Evolutionary conservation across 64 coral and sea anemone species (phyloP), one percentile per base, ranked within the genome.

Genomic region (Acropora tenuis): DNA sequence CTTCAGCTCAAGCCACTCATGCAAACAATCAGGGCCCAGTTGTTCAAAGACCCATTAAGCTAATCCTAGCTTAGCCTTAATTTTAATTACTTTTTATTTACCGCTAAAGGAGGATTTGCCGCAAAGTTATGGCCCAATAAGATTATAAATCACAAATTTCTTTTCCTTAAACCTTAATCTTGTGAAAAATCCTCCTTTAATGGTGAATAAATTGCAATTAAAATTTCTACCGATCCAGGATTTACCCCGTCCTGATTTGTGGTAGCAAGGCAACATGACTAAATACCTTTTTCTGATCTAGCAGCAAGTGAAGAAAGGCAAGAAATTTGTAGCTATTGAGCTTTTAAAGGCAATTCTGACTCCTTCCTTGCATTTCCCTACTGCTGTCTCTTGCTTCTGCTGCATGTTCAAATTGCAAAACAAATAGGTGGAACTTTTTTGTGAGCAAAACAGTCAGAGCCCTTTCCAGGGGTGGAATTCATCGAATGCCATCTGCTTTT

Each of bases 261-360:
- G 85, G 69, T 47, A 87, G 53, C 85, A 87, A 87, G 47, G 85
- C 74, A 87, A 87, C 85, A 42, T 87, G 69, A 57, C 69, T 87
- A 87, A 74, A 87, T 87, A 75, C 85, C 85, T 87, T 87, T 87
- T 44, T 75, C 45, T 50, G 69, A 87, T 87, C 85, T 75, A 87
- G 69, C 68, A 1, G 68, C 19, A n/a, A 71, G 68, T 71, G 68
- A n/a, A 71, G 68, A 20, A 71, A 71, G 30, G 3, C 68, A 71
- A 90, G 43, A 80, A 80, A 90, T 80, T 90, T 90, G 76, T 68
- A 90, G 76, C 88, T 90, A 16, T 79, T 80, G 9, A 90, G 41
- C 15, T 90, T 90, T 69, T 90, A 80, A 61, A 68, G 44, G 76
- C 79, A 90, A 80, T 90, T 69, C 76, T 20, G 13, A 69, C 76